phyloP scores from a whole-genome alignment of 2,888 invertebrate species.

The Isotomurus palustris region DNA sequence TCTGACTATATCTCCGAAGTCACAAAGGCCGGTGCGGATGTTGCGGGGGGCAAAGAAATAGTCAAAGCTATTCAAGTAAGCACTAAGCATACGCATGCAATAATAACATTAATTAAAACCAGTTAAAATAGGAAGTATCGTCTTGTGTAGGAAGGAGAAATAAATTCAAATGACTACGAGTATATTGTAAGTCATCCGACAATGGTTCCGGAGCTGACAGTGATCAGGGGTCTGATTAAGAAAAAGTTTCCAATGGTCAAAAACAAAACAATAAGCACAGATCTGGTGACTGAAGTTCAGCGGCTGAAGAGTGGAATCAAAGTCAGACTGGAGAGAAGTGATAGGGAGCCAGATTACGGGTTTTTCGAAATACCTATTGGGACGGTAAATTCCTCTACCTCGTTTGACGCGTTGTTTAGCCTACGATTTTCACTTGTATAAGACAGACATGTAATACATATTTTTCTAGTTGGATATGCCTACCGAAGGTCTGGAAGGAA shows the following conservation, averaged over 20 bases:
- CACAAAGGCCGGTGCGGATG: slow-evolving; percentile 64
- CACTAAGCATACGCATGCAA: not conserved
- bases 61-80: slow-evolving; percentile 70
- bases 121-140: not conserved
- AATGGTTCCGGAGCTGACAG: slow-evolving; percentile 69
- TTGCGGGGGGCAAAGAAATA: slow-evolving; percentile 67
- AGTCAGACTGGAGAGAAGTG: slow-evolving; percentile 61
- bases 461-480: slow-evolving; percentile 67
- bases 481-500: slow-evolving; percentile 63
- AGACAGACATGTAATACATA: not conserved
- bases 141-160: slow-evolving; percentile 48
- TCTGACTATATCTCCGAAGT: slow-evolving; percentile 59
- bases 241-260: slow-evolving; percentile 61
- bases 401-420: too few species aligned
- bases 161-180: slow-evolving; percentile 60
- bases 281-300: slow-evolving; percentile 60
- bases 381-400: too few species aligned
- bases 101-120: not conserved
- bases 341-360: slow-evolving; percentile 67
- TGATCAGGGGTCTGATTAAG: slow-evolving; percentile 71
- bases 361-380: slow-evolving; percentile 64
- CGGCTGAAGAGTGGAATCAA: slow-evolving; percentile 67
- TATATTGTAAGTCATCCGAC: slow-evolving; percentile 72
- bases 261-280: slow-evolving; percentile 60
- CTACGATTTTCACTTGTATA: too few species aligned